These are phyloP conservation scores for Dastarcus helophoroides DNA, from an alignment of 2,888 invertebrate species.

Conservation along the genomic window DNA sequence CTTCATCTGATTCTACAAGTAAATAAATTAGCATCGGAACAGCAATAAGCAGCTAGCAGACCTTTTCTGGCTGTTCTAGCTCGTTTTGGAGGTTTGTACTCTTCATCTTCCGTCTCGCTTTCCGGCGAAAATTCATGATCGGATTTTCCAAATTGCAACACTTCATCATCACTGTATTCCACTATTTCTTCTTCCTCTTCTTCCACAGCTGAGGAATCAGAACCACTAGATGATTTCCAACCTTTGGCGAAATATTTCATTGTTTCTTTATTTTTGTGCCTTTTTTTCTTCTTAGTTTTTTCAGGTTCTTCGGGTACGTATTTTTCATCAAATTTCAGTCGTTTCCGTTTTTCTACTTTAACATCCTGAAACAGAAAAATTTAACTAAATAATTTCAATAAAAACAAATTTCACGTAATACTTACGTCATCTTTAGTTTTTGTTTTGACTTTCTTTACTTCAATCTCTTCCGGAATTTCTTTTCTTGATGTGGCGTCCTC, in stretches of 20 bases:
- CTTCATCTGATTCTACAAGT: slow-evolving; percentile 28
- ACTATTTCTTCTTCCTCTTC: slow-evolving; percentile 37
- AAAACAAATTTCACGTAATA: not conserved
- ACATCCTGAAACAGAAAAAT: slow-evolving; percentile 18
- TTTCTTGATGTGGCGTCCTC: slow-evolving; percentile 53
- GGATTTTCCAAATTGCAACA: slow-evolving; percentile 52
- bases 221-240: slow-evolving; percentile 49
- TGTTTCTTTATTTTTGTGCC: slow-evolving; percentile 32
- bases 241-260: slow-evolving; percentile 25
- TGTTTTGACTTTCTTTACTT: slow-evolving; percentile 13
- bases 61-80: slow-evolving; percentile 79
- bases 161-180: slow-evolving; percentile 28
- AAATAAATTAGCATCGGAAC: too few relatives aligned
- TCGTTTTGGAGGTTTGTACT: slow-evolving; percentile 62
- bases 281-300: slow-evolving; percentile 35
- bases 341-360: slow-evolving; percentile 29
- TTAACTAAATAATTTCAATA: slow-evolving; percentile 1
- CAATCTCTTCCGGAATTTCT: slow-evolving; percentile 15
- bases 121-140: slow-evolving; percentile 92
- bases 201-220: slow-evolving; percentile 22
- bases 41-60: too few relatives aligned
- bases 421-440: slow-evolving; percentile 17
- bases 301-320: slow-evolving; percentile 22
- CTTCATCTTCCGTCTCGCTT: slow-evolving; percentile 67
- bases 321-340: slow-evolving; percentile 18